Evolutionary conservation across 2,113 vertebrate species (phyloP).

Genomic region (Galeopterus variegatus): DNA sequence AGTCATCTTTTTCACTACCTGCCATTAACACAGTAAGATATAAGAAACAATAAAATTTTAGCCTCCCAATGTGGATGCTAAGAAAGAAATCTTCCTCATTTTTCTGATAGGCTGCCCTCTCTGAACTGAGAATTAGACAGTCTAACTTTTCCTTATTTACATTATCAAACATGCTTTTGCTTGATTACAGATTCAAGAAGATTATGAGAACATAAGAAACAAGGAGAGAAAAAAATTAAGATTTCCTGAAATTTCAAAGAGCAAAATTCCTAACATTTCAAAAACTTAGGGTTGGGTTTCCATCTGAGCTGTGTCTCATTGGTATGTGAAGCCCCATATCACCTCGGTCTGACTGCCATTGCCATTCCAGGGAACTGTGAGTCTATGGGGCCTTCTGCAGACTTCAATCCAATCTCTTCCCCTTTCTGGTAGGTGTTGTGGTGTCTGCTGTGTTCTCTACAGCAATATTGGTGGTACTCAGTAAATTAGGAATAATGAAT

Average conservation of each 20-base stretch:
- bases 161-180: not conserved
- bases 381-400: not conserved
- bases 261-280: not conserved
- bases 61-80: not conserved
- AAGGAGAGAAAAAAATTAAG: not conserved
- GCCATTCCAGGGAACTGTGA: not conserved
- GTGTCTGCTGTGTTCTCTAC: constrained; percentile 20
- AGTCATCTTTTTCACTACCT: not conserved
- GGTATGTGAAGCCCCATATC: not conserved
- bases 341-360: not conserved
- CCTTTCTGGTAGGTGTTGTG: not conserved
- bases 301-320: not conserved
- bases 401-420: not conserved
- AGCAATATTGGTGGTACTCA: constrained; percentile 1
- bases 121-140: not conserved
- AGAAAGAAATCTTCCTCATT: not conserved
- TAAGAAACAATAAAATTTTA: constrained; percentile 26
- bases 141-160: not conserved
- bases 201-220: not conserved
- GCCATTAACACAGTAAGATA: not conserved
- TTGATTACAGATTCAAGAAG: constrained; percentile 10
- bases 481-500: constrained; percentile 53
- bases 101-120: not conserved
- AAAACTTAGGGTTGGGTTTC: not conserved
- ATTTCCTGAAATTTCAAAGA: not conserved